phyloP scores from a whole-genome alignment of 2,797 vertebrate genomes.

The Syndactyla subalaris region DNA sequence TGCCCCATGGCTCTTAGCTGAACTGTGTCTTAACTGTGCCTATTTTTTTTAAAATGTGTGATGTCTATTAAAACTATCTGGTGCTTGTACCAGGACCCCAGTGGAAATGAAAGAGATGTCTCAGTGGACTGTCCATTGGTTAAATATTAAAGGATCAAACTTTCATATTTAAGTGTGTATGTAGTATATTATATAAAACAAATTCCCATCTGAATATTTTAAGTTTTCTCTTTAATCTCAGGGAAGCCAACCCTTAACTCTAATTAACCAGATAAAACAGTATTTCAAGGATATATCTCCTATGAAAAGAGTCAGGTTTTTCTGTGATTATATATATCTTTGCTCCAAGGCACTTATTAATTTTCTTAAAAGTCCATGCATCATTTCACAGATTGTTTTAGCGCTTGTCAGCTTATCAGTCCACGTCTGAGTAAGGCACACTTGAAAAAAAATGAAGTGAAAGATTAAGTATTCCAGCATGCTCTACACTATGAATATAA shows the following conservation, averaged over 20 bases:
- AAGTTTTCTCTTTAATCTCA: constrained; percentile 42
- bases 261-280: constrained; percentile 63
- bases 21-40: constrained; percentile 72
- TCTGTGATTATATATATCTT: constrained; percentile 21
- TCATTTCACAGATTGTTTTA: constrained; percentile 67
- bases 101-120: constrained; percentile 76
- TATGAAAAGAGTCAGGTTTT: constrained; percentile 41
- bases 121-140: constrained; percentile 64
- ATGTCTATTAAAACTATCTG: constrained; percentile 79
- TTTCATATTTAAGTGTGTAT: constrained; percentile 75
- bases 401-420: constrained; percentile 47
- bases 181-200: constrained; percentile 61
- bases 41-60: constrained; percentile 72
- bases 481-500: constrained; percentile 59
- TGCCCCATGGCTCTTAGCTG: constrained; percentile 82
- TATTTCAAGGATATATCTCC: constrained; percentile 31
- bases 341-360: constrained; percentile 49
- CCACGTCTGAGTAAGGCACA: constrained; percentile 52
- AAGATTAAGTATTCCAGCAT: constrained; percentile 64
- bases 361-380: constrained; percentile 48
- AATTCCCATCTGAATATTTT: constrained; percentile 61
- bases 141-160: constrained; percentile 77
- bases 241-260: constrained; percentile 28
- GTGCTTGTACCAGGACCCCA: constrained; percentile 63
- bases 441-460: constrained; percentile 60